A percentile compares a stretch with the other conserved stretches of the same genome.
phyloP scores from a whole-genome alignment of 2,797 vertebrate genomes.

The Propithecus deckenii region DNA sequence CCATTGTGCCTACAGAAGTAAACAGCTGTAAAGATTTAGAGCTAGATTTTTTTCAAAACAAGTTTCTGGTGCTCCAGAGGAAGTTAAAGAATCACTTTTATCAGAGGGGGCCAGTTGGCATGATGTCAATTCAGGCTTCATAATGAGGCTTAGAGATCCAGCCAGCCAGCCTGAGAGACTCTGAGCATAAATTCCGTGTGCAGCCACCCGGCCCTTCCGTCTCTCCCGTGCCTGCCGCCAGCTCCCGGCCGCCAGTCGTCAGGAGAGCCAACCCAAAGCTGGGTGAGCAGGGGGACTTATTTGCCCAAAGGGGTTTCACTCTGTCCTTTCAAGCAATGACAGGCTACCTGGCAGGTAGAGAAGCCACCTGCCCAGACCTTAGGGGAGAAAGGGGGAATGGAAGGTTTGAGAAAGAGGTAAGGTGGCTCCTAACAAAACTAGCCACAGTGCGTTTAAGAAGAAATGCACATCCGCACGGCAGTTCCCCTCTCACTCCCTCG shows the following conservation, averaged over 20 bases:
- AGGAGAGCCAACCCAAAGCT: not conserved
- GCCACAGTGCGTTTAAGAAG: not conserved
- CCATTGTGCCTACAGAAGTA: not conserved
- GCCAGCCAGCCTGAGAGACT: not conserved
- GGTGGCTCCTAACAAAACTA: not conserved
- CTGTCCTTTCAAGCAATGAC: not conserved
- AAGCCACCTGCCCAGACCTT: not conserved
- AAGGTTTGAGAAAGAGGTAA: not conserved
- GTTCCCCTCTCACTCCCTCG: accelerated
- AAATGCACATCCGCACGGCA: not conserved
- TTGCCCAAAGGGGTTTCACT: not conserved
- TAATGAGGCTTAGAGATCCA: slow-evolving; percentile 54
- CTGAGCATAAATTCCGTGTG: slow-evolving; percentile 8
- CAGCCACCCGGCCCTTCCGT: not conserved
- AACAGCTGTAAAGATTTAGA: not conserved
- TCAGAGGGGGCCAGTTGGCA: not conserved
- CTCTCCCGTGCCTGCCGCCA: not conserved
- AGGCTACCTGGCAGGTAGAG: not conserved
- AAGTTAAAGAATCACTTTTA: not conserved
- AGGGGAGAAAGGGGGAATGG: not conserved
- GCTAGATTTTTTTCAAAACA: not conserved
- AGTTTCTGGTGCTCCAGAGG: not conserved
- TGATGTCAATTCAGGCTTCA: not conserved
- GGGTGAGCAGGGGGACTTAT: not conserved
- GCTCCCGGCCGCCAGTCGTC: not conserved